Base-by-base conservation (phyloP, 1,140 invertebrate genomes). In the Bombus vancouverensis region DNA sequence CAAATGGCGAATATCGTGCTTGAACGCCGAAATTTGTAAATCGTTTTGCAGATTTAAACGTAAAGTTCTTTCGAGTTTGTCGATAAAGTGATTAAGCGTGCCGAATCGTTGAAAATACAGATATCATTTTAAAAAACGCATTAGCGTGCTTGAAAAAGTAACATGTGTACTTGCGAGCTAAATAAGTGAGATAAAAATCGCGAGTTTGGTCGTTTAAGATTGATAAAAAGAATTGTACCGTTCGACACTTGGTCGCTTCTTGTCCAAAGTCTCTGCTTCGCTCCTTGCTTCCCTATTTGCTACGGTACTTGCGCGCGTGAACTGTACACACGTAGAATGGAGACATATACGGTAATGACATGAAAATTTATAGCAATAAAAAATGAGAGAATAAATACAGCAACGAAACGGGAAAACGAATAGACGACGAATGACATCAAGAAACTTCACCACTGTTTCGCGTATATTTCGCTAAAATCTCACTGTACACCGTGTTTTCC, bases 301-400 rank as follows among this genome's bases (percentile, higher is more conserved):
- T 32, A 65, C 62, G 62, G 62, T 66, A 32, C 62, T 32, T 32
- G n/a, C 6, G 15, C 59, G 59, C 59, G 1, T 13, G 0, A 34
- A 32, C n/a, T 34, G n/a, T 32, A 8, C 4, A 32, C n/a, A 8
- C 0, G 13, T 47, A 15, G 13, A 15, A 32, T 8, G 15, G 13
- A 32, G n/a, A 66, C 65, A 53, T 53, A 53, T 22, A 53, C 47
- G 18, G n/a, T 66, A 66, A 66, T 66, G 65, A 32, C 66, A 25
- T 32, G 66, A 68, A 18, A 34, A 68, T 66, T 32, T 32, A 32
- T 32, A 15, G n/a, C 4, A 25, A 32, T 37, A 18, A 68, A 34
- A 74, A 68, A 53, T 22, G 18, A 8, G 47, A 53, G 18, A 53
- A 81, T 47, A 78, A 72, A 66, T 66, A n/a, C 80, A 88, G 80